A percentile compares a stretch with the other conserved stretches of the same genome.
Evolutionary conservation across 2,113 vertebrate species (phyloP).

Genomic region (Hippoglossus stenolepis): DNA sequence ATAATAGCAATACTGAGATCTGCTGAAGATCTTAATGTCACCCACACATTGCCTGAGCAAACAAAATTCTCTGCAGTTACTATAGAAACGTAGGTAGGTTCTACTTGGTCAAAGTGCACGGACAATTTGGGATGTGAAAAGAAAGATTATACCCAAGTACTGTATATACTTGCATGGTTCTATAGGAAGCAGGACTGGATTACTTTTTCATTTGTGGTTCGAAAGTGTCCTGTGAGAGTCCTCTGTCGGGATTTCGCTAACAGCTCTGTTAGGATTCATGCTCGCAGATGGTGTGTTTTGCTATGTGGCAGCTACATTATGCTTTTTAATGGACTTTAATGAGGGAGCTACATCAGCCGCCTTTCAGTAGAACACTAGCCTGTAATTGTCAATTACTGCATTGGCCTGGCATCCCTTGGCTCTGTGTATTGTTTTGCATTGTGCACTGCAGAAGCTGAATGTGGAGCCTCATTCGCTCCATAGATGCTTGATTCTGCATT

Average conservation of each 20-base stretch:
- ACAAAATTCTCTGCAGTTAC: slow-evolving; percentile 20
- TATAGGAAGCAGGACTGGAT: too few species aligned
- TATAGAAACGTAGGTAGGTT: slow-evolving; percentile 14
- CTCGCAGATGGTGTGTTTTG: slow-evolving; percentile 15
- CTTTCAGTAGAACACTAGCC: slow-evolving; percentile 11
- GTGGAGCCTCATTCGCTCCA: slow-evolving; percentile 6
- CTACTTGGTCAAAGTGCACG: not conserved
- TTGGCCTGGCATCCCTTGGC: slow-evolving; percentile 5
- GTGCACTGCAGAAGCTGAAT: slow-evolving; percentile 4
- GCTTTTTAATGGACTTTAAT: slow-evolving; percentile 43
- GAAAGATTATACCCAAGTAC: not conserved
- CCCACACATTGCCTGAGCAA: not conserved
- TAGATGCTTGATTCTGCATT: slow-evolving; percentile 1
- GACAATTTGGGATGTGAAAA: not conserved
- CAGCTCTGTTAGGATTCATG: slow-evolving; percentile 8
- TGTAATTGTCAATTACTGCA: slow-evolving; percentile 52
- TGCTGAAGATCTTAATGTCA: not conserved
- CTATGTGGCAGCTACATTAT: slow-evolving; percentile 24
- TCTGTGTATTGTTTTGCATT: slow-evolving; percentile 18
- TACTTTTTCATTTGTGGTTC: not conserved
- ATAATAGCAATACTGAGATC: not conserved
- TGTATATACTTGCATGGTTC: too few species aligned
- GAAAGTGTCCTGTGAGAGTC: not conserved
- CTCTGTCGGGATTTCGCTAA: not conserved
- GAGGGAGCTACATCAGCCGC: slow-evolving; percentile 39